Percentiles rank a stretch among this genome's conserved stretches.
Conservation (phyloP, 1,140 invertebrate species). For the Trichogramma pretiosum region DNA sequence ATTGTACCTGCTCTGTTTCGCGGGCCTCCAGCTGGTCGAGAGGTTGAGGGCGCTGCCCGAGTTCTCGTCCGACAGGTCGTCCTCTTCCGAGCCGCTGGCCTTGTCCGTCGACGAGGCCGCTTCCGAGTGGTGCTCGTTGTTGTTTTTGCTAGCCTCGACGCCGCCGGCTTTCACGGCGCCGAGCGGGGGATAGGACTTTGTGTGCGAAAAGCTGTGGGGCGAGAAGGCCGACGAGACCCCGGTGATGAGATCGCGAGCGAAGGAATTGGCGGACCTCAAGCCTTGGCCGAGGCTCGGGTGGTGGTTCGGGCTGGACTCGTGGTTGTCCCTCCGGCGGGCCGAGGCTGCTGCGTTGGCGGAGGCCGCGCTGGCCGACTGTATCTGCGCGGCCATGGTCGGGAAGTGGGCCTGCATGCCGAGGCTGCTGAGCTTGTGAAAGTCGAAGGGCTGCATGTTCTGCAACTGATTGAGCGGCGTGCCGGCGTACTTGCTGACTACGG, state of each 20-base stretch:
- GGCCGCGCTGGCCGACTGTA: constrained; percentile 24
- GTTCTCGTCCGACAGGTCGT: constrained; percentile 48
- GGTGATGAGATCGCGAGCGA: background rate
- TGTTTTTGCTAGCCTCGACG: constrained; percentile 20
- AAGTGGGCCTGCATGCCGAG: constrained; percentile 55
- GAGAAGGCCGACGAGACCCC: constrained; percentile 35
- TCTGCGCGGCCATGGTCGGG: constrained; percentile 51
- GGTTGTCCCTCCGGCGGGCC: constrained; percentile 30
- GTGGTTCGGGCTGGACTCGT: constrained; percentile 37
- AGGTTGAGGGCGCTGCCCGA: constrained; percentile 62
- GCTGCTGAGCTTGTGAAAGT: constrained; percentile 70
- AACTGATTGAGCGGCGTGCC: constrained; percentile 74
- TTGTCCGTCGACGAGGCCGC: constrained; percentile 25
- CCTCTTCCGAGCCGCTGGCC: constrained; percentile 44
- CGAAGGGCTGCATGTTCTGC: constrained; percentile 92
- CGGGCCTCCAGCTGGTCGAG: constrained; percentile 39
- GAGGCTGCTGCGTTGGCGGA: constrained; percentile 30
- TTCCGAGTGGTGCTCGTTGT: constrained; percentile 7
- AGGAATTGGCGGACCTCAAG: background rate
- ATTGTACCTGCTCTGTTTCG: constrained; percentile 14
- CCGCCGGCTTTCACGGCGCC: constrained; percentile 29
- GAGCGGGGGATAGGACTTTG: constrained; percentile 35
- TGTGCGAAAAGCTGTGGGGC: constrained; percentile 35
- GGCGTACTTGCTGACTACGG: constrained; percentile 34
- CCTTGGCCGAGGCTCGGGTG: constrained; percentile 29